A percentile compares a stretch with the other conserved stretches of the same genome.
phyloP scores from a whole-genome alignment of 1,140 invertebrate genomes.

The Bombus balteatus region DNA sequence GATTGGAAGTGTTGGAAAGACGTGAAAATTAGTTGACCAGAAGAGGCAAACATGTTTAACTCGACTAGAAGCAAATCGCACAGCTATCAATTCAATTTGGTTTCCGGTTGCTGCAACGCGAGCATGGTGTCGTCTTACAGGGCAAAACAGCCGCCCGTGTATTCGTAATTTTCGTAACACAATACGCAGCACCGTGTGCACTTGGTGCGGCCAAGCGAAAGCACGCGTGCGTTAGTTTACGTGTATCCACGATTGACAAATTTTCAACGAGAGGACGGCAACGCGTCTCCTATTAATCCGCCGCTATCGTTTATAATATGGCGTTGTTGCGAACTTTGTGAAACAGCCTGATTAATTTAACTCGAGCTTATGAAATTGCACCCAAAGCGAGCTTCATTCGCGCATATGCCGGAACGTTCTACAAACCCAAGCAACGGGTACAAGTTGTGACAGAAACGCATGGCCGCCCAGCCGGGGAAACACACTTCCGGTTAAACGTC shows the following conservation, averaged over 20 bases:
- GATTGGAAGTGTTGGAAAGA: not conserved
- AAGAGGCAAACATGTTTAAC: not conserved
- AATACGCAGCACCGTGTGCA: not conserved
- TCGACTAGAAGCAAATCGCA: not conserved
- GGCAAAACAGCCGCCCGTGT: slow-evolving; percentile 15
- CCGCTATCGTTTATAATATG: slow-evolving; percentile 27
- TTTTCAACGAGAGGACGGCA: not conserved
- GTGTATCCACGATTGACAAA: slow-evolving; percentile 12
- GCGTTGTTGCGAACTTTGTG: slow-evolving; percentile 14
- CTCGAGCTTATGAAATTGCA: slow-evolving; percentile 34
- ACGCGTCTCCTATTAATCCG: slow-evolving; percentile 35
- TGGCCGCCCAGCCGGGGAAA: slow-evolving; percentile 57
- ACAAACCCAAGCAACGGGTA: not conserved
- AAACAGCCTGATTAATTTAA: slow-evolving; percentile 45
- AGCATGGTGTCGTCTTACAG: slow-evolving; percentile 31
- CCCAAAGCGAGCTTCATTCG: slow-evolving; percentile 12
- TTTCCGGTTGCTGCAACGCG: slow-evolving; percentile 24
- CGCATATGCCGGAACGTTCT: slow-evolving; percentile 16
- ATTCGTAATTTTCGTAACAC: slow-evolving; percentile 41
- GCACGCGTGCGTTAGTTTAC: not conserved
- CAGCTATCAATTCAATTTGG: slow-evolving; percentile 18
- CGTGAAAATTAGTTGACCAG: not conserved
- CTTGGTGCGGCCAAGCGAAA: too few relatives aligned
- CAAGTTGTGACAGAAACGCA: slow-evolving; percentile 25
- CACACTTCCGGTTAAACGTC: not conserved